Conservation (phyloP, 2,113 vertebrate genomes). For the Meleagris gallopavo region DNA sequence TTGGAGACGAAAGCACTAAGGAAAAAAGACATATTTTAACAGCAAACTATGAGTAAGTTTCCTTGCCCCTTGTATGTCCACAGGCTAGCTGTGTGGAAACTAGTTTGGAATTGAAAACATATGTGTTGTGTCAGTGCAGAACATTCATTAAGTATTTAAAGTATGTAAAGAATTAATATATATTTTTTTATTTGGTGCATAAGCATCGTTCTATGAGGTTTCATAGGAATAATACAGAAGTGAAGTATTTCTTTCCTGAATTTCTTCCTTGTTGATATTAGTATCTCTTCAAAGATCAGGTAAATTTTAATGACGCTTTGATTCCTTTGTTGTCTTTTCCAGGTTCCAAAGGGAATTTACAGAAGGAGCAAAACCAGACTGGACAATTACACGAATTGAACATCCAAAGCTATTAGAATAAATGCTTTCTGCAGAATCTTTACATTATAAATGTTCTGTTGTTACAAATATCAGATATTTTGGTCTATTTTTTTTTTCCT, state of each 20-base stretch:
- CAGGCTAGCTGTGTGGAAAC: neutral
- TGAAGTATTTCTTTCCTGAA: neutral
- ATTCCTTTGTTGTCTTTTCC: neutral
- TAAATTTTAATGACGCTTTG: neutral
- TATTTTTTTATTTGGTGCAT: neutral
- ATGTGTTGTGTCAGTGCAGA: neutral
- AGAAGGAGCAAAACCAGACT: conserved; percentile 90
- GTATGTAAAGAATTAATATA: neutral
- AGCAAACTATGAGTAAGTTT: conserved; percentile 93
- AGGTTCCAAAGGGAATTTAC: conserved; percentile 98
- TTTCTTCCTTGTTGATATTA: neutral
- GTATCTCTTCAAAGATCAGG: neutral
- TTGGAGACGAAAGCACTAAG: conserved; percentile 77
- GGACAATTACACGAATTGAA: conserved; percentile 93
- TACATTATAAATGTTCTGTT: conserved; percentile 40
- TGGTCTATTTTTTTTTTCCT: neutral
- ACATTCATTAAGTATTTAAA: neutral
- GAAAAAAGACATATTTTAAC: conserved; percentile 87
- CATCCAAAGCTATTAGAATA: conserved; percentile 90
- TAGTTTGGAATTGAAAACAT: neutral
- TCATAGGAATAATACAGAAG: neutral
- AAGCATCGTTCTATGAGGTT: neutral
- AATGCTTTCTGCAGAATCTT: conserved; percentile 54
- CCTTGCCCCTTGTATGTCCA: neutral
- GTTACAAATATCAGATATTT: neutral